Conservation (phyloP, 2,113 vertebrate genomes). For the Nannobrachium achirus region DNA sequence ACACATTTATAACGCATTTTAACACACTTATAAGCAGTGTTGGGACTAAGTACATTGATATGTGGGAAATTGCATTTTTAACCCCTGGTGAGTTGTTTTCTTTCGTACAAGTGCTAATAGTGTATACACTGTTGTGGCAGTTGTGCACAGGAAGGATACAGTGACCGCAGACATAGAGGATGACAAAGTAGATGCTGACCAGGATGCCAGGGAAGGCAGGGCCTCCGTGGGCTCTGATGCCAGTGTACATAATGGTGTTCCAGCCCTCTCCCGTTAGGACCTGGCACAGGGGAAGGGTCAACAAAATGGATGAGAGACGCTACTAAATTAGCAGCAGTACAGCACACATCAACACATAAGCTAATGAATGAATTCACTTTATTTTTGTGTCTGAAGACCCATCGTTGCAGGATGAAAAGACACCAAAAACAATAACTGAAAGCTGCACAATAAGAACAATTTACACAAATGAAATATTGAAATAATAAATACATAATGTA, state of each 20-base stretch:
- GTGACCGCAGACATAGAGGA: slow-evolving; percentile 94
- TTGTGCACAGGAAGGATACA: slow-evolving; percentile 85
- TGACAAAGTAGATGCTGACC: slow-evolving; percentile 93
- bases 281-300: slow-evolving; percentile 63
- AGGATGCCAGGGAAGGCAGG: slow-evolving; percentile 90
- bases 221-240: slow-evolving; percentile 93
- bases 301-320: slow-evolving; percentile 2
- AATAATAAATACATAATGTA: no score
- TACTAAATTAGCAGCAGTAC: not conserved
- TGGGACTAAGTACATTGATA: no score
- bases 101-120: no score
- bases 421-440: no score
- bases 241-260: slow-evolving; percentile 94
- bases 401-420: no score
- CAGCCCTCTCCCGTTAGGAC: slow-evolving; percentile 95
- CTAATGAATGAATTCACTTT: no score
- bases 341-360: not conserved
- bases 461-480: no score
- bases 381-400: no score
- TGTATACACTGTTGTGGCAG: not conserved
- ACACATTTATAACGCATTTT: no score
- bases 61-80: no score
- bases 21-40: no score
- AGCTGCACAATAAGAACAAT: no score
- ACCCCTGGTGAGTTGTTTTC: not conserved